phyloP scores from a whole-genome alignment of 2,888 invertebrate genomes.

The Drosophila seclusa region DNA sequence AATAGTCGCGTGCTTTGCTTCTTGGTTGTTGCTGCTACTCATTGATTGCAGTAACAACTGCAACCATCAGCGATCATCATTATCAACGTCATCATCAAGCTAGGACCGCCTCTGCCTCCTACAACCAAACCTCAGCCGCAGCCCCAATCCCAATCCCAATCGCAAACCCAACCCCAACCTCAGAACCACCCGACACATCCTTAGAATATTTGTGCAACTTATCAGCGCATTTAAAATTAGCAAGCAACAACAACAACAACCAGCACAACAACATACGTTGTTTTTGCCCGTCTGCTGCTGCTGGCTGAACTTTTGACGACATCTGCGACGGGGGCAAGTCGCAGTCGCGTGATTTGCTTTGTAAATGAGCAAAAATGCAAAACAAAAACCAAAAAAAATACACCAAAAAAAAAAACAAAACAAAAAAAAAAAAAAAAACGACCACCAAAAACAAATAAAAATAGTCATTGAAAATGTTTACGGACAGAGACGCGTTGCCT shows the following conservation, averaged over 20 bases:
- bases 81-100: slow-evolving; percentile 30
- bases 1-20: slow-evolving; percentile 18
- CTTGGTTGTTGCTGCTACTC: background rate
- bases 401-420: slow-evolving; percentile 31
- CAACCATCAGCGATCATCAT: slow-evolving; percentile 13
- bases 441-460: slow-evolving; percentile 60
- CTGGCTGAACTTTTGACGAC: slow-evolving; percentile 67
- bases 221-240: slow-evolving; percentile 80
- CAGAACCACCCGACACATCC: slow-evolving; percentile 52
- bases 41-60: slow-evolving; percentile 24
- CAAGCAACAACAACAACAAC: slow-evolving; percentile 44
- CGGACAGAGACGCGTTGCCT: slow-evolving; percentile 49
- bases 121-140: background rate
- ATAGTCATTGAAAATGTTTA: slow-evolving; percentile 81
- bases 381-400: slow-evolving; percentile 47
- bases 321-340: slow-evolving; percentile 70
- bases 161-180: background rate
- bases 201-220: slow-evolving; percentile 78
- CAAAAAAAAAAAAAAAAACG: slow-evolving; percentile 20
- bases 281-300: slow-evolving; percentile 41
- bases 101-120: background rate
- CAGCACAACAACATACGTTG: slow-evolving; percentile 33
- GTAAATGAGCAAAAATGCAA: slow-evolving; percentile 75
- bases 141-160: background rate
- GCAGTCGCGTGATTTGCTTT: slow-evolving; percentile 78